Evolutionary conservation across 2,888 invertebrate genomes (phyloP), one percentile per base, ranked within the genome.

Genomic region (Ormyrus pomaceus): DNA sequence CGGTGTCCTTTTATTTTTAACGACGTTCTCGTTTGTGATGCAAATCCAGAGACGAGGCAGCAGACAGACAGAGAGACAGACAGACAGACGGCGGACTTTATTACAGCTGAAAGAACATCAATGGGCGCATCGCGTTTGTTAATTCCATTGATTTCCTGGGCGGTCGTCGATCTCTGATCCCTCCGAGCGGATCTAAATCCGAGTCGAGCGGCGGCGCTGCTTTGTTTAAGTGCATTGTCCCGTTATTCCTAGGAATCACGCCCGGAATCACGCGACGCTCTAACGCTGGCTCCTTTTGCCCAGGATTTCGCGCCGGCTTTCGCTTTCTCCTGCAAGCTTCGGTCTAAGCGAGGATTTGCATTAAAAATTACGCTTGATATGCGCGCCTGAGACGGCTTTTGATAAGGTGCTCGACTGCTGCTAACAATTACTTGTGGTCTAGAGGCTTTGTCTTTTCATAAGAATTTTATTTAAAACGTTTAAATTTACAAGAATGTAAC

Each of bases 111-210:
- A 72, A 59, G 71, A 59, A 66, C 76, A 56, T 72, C 70, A 80
- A 80, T 71, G 76, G 80, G 65, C 66, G 80, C 80, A 72, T 76
- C 76, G 66, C 53, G 66, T 66, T 61, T 51, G 76, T 80, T 76
- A 80, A 76, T 80, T 45, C 80, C 76, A 76, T 76, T 76, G 80
- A 80, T 76, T 80, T 64, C 7, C 58, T 51, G 46, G 34, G 51
- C 68, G 53, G 5, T 53, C 9, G 13, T 11, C 56, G n/a, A 34
- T 34, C 69, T 51, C 65, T 65, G n/a, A 48, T 50, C 7, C n/a
- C 50, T 8, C 48, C 19, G 19, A 55, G 56, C 68, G 45, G 11
- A 53, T 62, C 72, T 62, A 61, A 70, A 72, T 62, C 72, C 72
- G 73, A 19, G 34, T 34, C 34, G 56, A 66, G 56, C 45, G 11